phyloP scores from a whole-genome alignment of 2,797 vertebrate species.

The Zenarchopterus dispar region DNA sequence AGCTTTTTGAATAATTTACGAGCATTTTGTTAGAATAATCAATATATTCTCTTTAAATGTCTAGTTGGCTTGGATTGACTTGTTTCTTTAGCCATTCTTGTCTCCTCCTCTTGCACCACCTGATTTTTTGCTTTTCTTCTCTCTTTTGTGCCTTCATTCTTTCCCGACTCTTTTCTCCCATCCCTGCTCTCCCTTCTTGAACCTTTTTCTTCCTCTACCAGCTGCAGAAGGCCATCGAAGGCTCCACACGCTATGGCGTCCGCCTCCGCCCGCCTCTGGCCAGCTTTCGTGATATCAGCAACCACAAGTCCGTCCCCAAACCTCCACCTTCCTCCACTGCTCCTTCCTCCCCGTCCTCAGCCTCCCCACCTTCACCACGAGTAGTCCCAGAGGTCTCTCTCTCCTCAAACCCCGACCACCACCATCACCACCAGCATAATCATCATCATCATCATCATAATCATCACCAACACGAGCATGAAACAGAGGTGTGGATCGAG shows the following conservation, averaged over 20 bases:
- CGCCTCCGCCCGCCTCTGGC: constrained; percentile 91
- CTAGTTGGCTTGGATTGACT: no score
- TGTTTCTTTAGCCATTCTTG: no score
- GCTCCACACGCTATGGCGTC: constrained; percentile 89
- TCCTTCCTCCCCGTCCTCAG: constrained; percentile 49
- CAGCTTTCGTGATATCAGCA: constrained; percentile 87
- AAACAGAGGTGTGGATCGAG: constrained; percentile 76
- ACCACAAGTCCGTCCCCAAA: constrained; percentile 71
- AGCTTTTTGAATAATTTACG: no score
- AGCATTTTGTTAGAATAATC: no score
- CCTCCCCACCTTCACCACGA: constrained; percentile 70
- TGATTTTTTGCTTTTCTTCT: no score
- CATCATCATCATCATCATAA: constrained; percentile 2
- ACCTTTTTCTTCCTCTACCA: constrained; percentile 42
- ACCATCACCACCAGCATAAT: constrained; percentile 17
- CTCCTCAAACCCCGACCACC: constrained; percentile 28
- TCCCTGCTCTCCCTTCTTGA: background rate
- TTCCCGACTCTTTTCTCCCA: background rate
- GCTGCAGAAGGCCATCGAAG: constrained; percentile 95
- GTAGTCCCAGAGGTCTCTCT: constrained; percentile 65
- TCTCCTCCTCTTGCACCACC: no score
- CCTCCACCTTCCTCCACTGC: constrained; percentile 34
- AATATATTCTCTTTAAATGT: no score
- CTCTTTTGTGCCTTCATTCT: background rate
- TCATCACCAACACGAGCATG: constrained; percentile 35